phyloP scores from a whole-genome alignment of 2,888 invertebrate species.

The Eurytoma adleriae region DNA sequence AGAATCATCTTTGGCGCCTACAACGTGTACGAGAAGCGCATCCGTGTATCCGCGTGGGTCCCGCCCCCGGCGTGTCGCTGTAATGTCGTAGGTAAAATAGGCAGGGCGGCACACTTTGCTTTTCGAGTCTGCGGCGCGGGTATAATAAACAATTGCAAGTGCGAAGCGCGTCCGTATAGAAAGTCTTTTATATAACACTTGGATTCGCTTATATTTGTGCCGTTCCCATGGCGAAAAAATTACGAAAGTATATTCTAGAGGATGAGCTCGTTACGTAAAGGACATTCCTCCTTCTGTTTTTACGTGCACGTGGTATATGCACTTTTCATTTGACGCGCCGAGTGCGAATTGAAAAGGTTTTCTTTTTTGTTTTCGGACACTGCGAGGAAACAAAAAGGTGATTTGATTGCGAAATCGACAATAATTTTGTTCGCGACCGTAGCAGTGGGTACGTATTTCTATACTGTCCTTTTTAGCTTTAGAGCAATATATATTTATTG shows the following conservation, averaged over 20 bases:
- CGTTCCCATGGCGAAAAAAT: neutral
- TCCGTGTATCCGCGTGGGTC: no score
- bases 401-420: slow-evolving; percentile 49
- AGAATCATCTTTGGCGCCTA: no score
- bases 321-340: neutral
- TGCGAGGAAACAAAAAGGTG: slow-evolving; percentile 5
- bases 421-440: slow-evolving; percentile 41
- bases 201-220: slow-evolving; percentile 28
- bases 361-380: neutral
- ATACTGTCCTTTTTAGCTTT: slow-evolving; percentile 48
- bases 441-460: slow-evolving; percentile 43
- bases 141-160: neutral
- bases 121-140: neutral
- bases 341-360: neutral
- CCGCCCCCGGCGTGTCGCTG: no score
- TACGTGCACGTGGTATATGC: neutral
- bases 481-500: slow-evolving; percentile 48
- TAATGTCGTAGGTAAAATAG: no score
- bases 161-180: slow-evolving; percentile 7
- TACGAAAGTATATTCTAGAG: slow-evolving; percentile 28
- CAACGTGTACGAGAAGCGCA: no score
- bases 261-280: slow-evolving; percentile 22
- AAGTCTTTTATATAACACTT: slow-evolving; percentile 39
- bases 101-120: neutral
- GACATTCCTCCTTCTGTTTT: neutral